Percentiles rank a stretch among this genome's conserved stretches.
Conservation (phyloP, 2,113 vertebrate species). For the Cairina moschata region DNA sequence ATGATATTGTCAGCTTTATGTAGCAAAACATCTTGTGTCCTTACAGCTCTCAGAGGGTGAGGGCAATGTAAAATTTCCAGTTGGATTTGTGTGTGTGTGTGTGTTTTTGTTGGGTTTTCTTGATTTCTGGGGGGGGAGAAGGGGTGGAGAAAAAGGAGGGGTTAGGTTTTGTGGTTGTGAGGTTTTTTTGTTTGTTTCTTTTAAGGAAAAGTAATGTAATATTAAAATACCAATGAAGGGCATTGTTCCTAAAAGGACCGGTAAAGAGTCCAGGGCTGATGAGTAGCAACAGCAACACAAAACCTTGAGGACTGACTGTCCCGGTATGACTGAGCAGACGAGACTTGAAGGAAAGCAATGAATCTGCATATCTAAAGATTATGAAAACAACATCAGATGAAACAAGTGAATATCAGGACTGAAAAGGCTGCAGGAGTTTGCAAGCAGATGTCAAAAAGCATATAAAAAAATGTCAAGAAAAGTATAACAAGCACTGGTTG, state of each 20-base stretch:
- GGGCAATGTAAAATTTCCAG: not conserved
- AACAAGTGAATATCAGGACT: constrained; percentile 73
- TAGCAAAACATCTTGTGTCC: not conserved
- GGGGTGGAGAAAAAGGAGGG: no score
- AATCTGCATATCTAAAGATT: constrained; percentile 70
- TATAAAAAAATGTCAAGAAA: constrained; percentile 75
- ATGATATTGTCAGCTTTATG: not conserved
- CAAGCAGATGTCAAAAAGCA: constrained; percentile 77
- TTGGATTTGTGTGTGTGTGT: accelerated
- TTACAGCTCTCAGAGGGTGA: not conserved
- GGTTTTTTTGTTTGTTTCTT: not conserved
- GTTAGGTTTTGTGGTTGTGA: not conserved
- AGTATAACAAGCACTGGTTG: constrained; percentile 72
- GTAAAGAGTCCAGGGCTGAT: not conserved
- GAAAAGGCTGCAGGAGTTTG: constrained; percentile 77
- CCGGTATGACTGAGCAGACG: constrained; percentile 27
- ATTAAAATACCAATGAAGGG: constrained; percentile 10
- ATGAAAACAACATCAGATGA: constrained; percentile 68
- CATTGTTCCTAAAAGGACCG: not conserved
- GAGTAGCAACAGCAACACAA: not conserved
- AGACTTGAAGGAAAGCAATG: constrained; percentile 44
- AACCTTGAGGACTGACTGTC: constrained; percentile 32
- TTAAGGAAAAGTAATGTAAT: not conserved
- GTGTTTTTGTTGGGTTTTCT: not conserved
- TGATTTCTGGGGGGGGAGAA: not conserved